A percentile compares a stretch with the other conserved stretches of the same genome.
phyloP scores from a whole-genome alignment of 1,140 invertebrate genomes.

The Apis cerana region DNA sequence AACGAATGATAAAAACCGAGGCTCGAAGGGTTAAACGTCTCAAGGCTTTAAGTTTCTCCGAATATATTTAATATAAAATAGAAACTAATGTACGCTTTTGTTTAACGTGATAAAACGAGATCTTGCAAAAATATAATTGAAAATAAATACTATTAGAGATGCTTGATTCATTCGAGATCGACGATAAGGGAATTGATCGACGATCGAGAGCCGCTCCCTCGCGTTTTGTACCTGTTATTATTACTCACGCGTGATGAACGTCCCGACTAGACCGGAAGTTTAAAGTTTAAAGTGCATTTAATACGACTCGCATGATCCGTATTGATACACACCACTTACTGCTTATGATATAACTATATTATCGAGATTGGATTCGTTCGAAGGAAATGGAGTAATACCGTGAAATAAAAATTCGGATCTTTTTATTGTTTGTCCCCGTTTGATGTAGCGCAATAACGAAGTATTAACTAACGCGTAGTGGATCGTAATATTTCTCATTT shows the following conservation, averaged over 20 bases:
- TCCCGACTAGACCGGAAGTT: slow-evolving; percentile 49
- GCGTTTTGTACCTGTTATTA: background rate
- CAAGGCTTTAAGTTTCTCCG: slow-evolving; percentile 44
- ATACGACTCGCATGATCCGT: background rate
- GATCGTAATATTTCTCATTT: slow-evolving; percentile 44
- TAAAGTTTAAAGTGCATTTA: slow-evolving; percentile 53
- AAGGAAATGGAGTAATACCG: background rate
- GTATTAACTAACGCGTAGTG: background rate
- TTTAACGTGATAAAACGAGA: slow-evolving; percentile 50
- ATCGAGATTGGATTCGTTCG: background rate
- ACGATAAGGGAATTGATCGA: background rate
- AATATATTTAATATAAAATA: slow-evolving; percentile 47
- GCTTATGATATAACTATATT: slow-evolving; percentile 23
- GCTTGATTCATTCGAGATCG: slow-evolving; percentile 20
- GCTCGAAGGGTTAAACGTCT: slow-evolving; percentile 37
- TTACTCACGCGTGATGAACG: background rate
- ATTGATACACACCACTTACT: background rate
- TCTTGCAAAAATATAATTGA: slow-evolving; percentile 54
- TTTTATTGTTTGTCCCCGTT: slow-evolving; percentile 47
- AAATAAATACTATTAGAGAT: slow-evolving; percentile 27
- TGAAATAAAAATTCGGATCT: background rate
- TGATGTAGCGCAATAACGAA: slow-evolving; percentile 45
- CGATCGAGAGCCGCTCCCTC: background rate
- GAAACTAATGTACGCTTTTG: slow-evolving; percentile 51
- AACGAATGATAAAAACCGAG: background rate